phyloP scores from a whole-genome alignment of 2,797 vertebrate genomes.

The Xenops minutus region DNA sequence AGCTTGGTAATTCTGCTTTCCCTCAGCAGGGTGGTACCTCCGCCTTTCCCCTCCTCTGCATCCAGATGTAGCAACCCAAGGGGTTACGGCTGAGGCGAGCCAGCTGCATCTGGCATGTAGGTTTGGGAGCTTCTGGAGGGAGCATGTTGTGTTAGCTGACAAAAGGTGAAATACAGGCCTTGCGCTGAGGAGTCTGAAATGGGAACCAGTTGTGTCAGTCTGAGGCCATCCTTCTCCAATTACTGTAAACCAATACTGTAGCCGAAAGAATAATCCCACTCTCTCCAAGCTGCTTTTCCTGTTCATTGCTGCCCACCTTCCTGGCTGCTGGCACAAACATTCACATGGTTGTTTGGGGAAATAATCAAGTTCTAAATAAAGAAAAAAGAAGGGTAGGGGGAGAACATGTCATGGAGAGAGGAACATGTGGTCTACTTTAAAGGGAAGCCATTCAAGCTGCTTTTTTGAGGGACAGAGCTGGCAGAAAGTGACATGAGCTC shows the following conservation, averaged over 20 bases:
- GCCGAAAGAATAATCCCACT: not conserved
- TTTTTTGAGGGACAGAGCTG: not conserved
- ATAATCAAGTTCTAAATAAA: not conserved
- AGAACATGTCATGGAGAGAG: not conserved
- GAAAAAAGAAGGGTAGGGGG: accelerated
- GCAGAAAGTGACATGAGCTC: not conserved
- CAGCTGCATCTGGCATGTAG: not conserved
- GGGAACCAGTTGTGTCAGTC: slow-evolving; percentile 45
- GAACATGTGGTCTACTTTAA: not conserved
- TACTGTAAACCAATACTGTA: slow-evolving; percentile 21
- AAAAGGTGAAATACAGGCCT: slow-evolving; percentile 36
- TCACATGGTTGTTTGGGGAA: not conserved
- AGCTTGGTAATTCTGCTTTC: not conserved
- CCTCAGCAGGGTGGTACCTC: not conserved
- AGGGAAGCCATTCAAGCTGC: not conserved
- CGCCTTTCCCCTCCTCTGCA: not conserved
- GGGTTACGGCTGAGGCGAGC: not conserved
- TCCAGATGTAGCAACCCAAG: not conserved
- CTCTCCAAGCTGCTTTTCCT: not conserved
- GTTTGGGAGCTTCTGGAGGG: not conserved
- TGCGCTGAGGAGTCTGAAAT: slow-evolving; percentile 1
- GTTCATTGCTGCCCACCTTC: not conserved
- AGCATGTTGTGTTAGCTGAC: not conserved
- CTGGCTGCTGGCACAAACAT: not conserved
- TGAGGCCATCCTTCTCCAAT: slow-evolving; percentile 46